Evolutionary conservation across 2,113 vertebrate species (phyloP), one percentile per base, ranked within the genome.

Genomic region (Glareola pratincola): DNA sequence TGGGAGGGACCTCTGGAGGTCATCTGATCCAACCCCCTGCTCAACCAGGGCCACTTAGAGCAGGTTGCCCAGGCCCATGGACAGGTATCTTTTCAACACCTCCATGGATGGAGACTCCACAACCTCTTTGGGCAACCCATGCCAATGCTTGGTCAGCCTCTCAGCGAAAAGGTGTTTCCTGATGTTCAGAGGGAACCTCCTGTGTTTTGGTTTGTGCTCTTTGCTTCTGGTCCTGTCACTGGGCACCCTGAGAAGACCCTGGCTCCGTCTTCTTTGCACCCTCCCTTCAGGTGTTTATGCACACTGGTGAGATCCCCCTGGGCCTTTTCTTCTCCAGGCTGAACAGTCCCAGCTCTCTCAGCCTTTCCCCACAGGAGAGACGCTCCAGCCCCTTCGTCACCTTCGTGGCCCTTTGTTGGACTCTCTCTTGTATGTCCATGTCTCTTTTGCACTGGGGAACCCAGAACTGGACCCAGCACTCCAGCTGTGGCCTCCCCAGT

Each of bases 261-360:
- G 1, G 8, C 8, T 88, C 59, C 0, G 0, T 9, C 8, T 1
- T 79, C 56, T 67, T 1, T 80, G 27, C 20, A 29, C 8, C 9
- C n/a, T 83, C 13, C 48, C 29, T 51, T 81, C 47, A 47, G 11
- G 16, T 34, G 1, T 47, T 85, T 66, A 22, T 10, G 1, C 1
- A 54, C 4, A 3, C 7, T 59, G 30, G 15, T 53, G 4, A 63
- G n/a, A 82, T 50, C 7, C 8, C 8, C 15, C 6, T 24, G 66
- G 87, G 14, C 51, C 36, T 69, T 79, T 43, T 54, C 54, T 74
- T 54, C 41, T 45, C 27, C 15, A 10, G 43, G 19, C 10, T 27
- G 32, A 63, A 16, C 34, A 50, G 16, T 19, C 24, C 10, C 11
- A 53, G 19, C 26, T 79, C 22, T 0, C n/a, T 84, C 81, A 72